Conservation (phyloP, 1,140 invertebrate species). For the Camponotus pennsylvanicus region DNA sequence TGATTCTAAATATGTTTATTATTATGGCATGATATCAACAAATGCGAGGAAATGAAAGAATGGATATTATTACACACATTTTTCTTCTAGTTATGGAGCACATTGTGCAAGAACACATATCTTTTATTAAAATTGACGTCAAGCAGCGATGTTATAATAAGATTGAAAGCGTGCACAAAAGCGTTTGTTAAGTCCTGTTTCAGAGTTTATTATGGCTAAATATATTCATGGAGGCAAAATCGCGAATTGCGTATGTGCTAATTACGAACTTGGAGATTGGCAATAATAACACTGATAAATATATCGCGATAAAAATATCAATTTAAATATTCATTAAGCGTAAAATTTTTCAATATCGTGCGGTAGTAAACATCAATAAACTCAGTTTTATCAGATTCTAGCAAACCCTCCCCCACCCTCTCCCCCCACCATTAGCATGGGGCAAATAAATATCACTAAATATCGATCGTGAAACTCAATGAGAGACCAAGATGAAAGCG, state of each 20-base stretch:
- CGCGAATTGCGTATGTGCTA: conserved; percentile 1
- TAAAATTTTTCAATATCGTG: conserved; percentile 16
- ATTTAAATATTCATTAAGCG: conserved; percentile 34
- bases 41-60: conserved; percentile 9
- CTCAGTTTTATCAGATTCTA: background rate
- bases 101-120: background rate
- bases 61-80: background rate
- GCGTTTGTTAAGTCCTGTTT: conserved; percentile 34
- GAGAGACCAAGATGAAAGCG: conserved; percentile 42
- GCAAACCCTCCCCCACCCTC: background rate
- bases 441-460: conserved; percentile 57
- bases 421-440: background rate
- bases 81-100: background rate
- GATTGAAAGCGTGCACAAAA: conserved; percentile 1
- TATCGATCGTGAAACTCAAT: conserved; percentile 44
- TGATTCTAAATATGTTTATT: background rate
- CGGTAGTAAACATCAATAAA: conserved; percentile 29
- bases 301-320: conserved; percentile 5
- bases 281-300: conserved; percentile 38
- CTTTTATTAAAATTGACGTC: conserved; percentile 47
- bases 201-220: conserved; percentile 22
- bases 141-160: conserved; percentile 16
- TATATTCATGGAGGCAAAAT: conserved; percentile 8
- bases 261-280: conserved; percentile 18
- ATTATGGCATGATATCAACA: background rate